Evolutionary conservation across 2,888 invertebrate species (phyloP), one percentile per base, ranked within the genome.

Genomic region (Oasisia sp.): DNA sequence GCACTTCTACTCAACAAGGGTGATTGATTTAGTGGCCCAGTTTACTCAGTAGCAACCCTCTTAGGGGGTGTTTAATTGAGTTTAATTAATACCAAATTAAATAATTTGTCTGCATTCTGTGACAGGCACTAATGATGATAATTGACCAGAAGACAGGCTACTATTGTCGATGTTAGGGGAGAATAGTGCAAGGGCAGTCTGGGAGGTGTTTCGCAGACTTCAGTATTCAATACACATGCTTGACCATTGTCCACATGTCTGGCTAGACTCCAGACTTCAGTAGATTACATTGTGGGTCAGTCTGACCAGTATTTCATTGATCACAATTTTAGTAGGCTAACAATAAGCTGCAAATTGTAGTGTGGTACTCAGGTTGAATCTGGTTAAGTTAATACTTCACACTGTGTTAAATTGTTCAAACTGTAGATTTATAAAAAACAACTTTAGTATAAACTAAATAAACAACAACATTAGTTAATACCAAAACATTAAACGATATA

Each of bases 11-110:
- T 74, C 27, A n/a, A 19, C 5, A 27, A 74, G 5, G 27, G 14
- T 74, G 74, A 74, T 74, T 74, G 74, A 74, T 74, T 74, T 74
- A 74, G 74, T 74, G 74, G 74, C 74, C 74, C 74, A 74, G 74
- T 74, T n/a, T 74, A 27, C 74, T 74, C n/a, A 27, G 74, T 74
- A 74, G n/a, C 74, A 74, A 74, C 74, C 74, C n/a, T 74, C 74
- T 74, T 74, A 74, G 74, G 19, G 19, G 74, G 74, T 74, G 74
- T 74, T 74, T 74, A 74, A 74, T 74, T 74, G 74, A 74, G 74
- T 74, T 74, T 74, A 74, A 74, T 74, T 74, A 74, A 74, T 19
- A 74, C 74, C 74, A 74, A 74, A 74, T 74, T 74, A 74, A 74
- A 74, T 74, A 74, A 74, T 74, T 74, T 74, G 74, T 74, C 74